Base-by-base conservation (phyloP, 2,113 vertebrate genomes). In the Albula goreensis region DNA sequence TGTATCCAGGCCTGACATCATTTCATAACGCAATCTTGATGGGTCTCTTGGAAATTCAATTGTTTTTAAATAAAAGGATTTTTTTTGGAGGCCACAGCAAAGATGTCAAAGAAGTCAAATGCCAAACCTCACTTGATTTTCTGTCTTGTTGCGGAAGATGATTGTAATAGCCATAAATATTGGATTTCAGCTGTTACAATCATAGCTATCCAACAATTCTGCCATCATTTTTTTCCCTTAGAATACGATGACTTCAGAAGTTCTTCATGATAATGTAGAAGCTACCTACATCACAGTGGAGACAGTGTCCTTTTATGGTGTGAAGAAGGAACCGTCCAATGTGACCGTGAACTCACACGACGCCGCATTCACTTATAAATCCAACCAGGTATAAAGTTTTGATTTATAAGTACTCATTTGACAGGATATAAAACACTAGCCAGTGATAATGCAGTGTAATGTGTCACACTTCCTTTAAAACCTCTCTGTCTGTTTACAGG, bases 311-410 rank as follows among this genome's bases (percentile, higher is more conserved):
- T 93, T 98, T 91, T 97, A 96, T 3, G 97, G 97, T 0, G 94
- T 98, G 79, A 92, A n/a, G 83, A 83, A 93, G 13, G 87, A 88
- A 0, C 97, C 97, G 0, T 93, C 84, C 85, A 94, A 85, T 0
- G 96, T 98, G 63, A 92, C 94, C 0, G 95, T 97, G 85, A 96
- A 97, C 0, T 94, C 94, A 49, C 92, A 93, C 1, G 95, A 96
- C 51, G 93, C 93, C 6, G 19, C 83, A 0, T 98, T 97, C 90
- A 92, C 90, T 85, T 97, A 97, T 91, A 88, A 90, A 81, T 70
- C 83, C 83, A 97, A 96, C 88, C 93, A 97, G 96, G 97, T 97
- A 90, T 91, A 85, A 25, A 17, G 10, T 25, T 17, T 11, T 12
- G 0, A 11, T 52, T 3, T 0, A 50, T 5, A 41, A 41, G 31